These are phyloP conservation scores for Samia ricini DNA, from an alignment of 1,140 invertebrate species.

Conservation along the genomic window DNA sequence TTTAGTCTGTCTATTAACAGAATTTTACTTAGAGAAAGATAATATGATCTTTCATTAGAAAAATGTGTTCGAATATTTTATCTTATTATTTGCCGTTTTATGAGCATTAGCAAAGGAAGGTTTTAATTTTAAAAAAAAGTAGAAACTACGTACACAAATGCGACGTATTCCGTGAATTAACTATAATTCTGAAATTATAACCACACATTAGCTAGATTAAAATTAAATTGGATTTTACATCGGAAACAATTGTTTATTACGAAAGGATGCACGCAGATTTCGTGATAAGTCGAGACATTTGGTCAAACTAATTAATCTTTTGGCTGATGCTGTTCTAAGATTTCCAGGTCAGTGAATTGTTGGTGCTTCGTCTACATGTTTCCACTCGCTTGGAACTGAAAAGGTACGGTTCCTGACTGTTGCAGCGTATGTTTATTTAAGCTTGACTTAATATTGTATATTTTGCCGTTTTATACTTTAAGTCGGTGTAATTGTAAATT, in stretches of 20 bases:
- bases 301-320: slow-evolving; percentile 66
- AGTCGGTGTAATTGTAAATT: no score
- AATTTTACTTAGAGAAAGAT: no score
- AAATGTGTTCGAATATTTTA: neutral
- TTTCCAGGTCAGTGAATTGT: slow-evolving; percentile 43
- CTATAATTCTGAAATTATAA: slow-evolving; percentile 40
- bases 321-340: slow-evolving; percentile 45
- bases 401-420: slow-evolving; percentile 17
- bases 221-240: slow-evolving; percentile 58
- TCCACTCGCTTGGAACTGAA: slow-evolving; percentile 26
- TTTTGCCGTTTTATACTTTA: no score
- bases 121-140: slow-evolving; percentile 16
- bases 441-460: neutral
- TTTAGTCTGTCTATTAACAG: no score
- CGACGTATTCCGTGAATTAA: slow-evolving; percentile 44
- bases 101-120: neutral
- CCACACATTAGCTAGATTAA: slow-evolving; percentile 50
- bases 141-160: slow-evolving; percentile 22
- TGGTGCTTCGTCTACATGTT: slow-evolving; percentile 33
- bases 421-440: neutral
- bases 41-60: no score
- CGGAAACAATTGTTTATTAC: slow-evolving; percentile 65
- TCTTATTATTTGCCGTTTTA: neutral
- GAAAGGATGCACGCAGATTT: slow-evolving; percentile 59
- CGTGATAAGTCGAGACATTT: slow-evolving; percentile 61